Base-by-base conservation (phyloP, 2,888 invertebrate genomes). In the Mythimna lalbum region DNA sequence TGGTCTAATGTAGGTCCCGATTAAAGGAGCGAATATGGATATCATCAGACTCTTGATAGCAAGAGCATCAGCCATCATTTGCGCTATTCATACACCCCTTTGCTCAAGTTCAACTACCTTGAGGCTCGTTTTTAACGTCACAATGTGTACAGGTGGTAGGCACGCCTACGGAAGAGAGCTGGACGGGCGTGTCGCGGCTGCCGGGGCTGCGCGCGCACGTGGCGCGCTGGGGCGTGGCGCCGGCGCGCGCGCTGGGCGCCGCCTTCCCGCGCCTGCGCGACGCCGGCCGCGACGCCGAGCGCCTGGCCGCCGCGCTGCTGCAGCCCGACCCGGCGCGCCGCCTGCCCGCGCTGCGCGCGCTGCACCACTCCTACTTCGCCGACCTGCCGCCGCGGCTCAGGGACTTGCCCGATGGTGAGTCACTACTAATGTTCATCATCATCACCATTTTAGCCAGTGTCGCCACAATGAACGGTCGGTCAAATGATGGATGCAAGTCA, bases 91-190 rank as follows among this genome's bases (percentile, higher is more conserved):
- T 33, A 33, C 39, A 2, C 39, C n/a, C n/a, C n/a, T n/a, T n/a
- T n/a, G n/a, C n/a, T n/a, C n/a, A n/a, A n/a, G n/a, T n/a, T n/a
- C n/a, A n/a, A n/a, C n/a, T n/a, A n/a, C n/a, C 7, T 39, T 39
- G 4, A 12, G 14, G 9, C 12, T 4, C 2, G n/a, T 19, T 3
- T 4, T 19, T 43, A 49, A 49, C 47, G 2, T n/a, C 7, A 5
- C 5, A 43, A 17, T 1, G 4, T 49, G n/a, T 3, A 50, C 91
- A 98, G 97, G 97, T 99, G 87, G 97, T 99, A 85, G 99, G 99
- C 82, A 99, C 99, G 56, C 99, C 99, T 33, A 98, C 98, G 19
- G 99, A 99, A 93, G 98, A 98, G 83, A 98, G 98, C 87, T 99
- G 99, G 99, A 96, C 97, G 78, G 99, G 99, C 73, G 99, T 99